Conservation (phyloP, 2,797 vertebrate species). For the Protosalanx chinensis region DNA sequence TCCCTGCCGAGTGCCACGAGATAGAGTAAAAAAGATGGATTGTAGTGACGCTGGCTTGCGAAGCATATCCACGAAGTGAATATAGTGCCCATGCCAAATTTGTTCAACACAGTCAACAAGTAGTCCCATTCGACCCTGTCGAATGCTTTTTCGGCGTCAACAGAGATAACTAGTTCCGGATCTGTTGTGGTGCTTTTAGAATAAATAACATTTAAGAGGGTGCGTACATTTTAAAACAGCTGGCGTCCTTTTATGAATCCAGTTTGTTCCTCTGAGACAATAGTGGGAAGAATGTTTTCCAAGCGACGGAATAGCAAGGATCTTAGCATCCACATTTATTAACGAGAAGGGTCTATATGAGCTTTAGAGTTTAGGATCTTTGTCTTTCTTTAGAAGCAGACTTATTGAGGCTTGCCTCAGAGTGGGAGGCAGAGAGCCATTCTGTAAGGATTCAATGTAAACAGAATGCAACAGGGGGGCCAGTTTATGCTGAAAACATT, state of each 20-base stretch:
- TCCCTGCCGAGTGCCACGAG: not conserved
- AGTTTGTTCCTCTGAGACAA: no score
- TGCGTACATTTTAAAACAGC: no score
- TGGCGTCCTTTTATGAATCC: no score
- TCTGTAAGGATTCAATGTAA: not conserved
- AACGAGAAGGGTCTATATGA: conserved; percentile 7
- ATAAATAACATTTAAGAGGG: not conserved
- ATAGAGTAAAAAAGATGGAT: not conserved
- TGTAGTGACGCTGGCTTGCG: not conserved
- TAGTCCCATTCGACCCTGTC: not conserved
- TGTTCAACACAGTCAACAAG: no score
- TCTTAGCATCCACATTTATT: no score
- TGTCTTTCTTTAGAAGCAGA: not conserved
- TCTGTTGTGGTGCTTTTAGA: not conserved
- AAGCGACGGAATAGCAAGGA: no score
- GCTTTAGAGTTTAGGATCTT: no score
- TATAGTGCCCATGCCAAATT: no score
- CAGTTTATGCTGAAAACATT: not conserved
- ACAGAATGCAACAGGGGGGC: not conserved
- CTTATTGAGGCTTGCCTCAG: not conserved
- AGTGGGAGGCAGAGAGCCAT: conserved; percentile 1
- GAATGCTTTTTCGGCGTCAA: not conserved
- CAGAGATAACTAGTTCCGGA: no score
- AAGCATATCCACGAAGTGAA: not conserved
- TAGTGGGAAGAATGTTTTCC: no score